Evolutionary conservation across 2,888 invertebrate species (phyloP).

Genomic region (Acrobasis consociella): DNA sequence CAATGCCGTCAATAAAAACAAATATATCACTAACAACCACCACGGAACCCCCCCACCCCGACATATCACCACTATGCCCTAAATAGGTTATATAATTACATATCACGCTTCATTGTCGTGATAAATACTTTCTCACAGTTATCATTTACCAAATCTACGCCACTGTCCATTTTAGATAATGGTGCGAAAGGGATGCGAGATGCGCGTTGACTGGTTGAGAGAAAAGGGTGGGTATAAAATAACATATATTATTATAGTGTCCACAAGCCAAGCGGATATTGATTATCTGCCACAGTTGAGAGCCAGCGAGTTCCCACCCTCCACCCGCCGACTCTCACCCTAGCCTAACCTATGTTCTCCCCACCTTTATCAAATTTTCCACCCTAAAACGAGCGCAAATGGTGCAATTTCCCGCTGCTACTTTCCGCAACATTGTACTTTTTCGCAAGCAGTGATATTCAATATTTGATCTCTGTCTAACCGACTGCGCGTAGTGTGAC

Average conservation of each 20-base stretch:
- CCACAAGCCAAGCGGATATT: constrained; percentile 84
- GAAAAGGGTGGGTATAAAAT: constrained; percentile 70
- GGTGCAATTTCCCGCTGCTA: constrained; percentile 53
- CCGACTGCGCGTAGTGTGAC: constrained; percentile 71
- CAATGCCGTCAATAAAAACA: constrained; percentile 68
- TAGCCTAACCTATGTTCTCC: constrained; percentile 54
- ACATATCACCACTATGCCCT: constrained; percentile 64
- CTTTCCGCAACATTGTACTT: constrained; percentile 49
- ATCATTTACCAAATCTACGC: constrained; percentile 83
- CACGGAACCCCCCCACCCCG: constrained; percentile 41
- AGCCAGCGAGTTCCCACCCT: constrained; percentile 73
- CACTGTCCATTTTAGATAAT: constrained; percentile 82
- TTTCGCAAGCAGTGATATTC: constrained; percentile 63
- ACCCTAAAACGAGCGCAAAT: constrained; percentile 50
- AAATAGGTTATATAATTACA: constrained; percentile 80
- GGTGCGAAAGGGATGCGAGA: constrained; percentile 64
- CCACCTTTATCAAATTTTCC: constrained; percentile 45
- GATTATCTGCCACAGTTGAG: constrained; percentile 84
- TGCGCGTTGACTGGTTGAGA: constrained; percentile 38
- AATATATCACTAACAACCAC: constrained; percentile 63
- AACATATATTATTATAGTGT: constrained; percentile 82
- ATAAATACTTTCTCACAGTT: constrained; percentile 83
- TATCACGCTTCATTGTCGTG: constrained; percentile 81
- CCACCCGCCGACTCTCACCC: constrained; percentile 41
- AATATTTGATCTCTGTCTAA: constrained; percentile 83